phyloP scores from a whole-genome alignment of 2,797 vertebrate genomes.

The Siniperca scherzeri region DNA sequence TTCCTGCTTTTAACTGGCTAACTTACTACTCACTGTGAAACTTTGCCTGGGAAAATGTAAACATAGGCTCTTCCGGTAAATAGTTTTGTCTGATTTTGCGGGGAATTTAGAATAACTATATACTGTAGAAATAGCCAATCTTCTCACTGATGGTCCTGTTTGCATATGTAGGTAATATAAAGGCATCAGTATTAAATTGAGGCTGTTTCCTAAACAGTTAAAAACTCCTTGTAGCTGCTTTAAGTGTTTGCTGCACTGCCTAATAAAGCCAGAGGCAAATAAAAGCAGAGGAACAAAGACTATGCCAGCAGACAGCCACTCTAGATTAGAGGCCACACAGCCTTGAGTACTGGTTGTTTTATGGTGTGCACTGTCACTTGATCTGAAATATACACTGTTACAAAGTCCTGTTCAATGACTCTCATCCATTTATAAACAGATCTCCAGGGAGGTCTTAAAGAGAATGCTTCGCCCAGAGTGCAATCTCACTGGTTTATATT shows the following conservation, averaged over 20 bases:
- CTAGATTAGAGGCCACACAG: conserved; percentile 35
- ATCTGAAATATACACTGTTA: conserved; percentile 61
- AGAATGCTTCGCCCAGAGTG: conserved; percentile 23
- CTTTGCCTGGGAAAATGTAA: no score
- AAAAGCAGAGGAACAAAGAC: conserved; percentile 48
- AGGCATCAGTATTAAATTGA: no score
- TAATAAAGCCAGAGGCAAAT: conserved; percentile 46
- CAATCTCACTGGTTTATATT: conserved; percentile 49
- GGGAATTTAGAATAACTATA: no score
- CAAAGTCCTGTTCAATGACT: conserved; percentile 60
- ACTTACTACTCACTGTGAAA: no score
- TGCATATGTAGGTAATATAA: no score
- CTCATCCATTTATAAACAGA: conserved; percentile 63
- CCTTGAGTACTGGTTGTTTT: conserved; percentile 50
- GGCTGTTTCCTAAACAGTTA: no score
- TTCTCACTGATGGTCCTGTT: no score
- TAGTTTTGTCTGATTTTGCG: no score
- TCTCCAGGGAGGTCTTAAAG: conserved; percentile 51
- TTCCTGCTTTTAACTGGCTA: no score
- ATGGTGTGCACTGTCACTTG: conserved; percentile 48
- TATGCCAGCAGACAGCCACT: conserved; percentile 23
- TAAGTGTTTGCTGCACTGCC: conserved; percentile 5
- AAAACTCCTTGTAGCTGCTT: not conserved
- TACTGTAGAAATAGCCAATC: no score
- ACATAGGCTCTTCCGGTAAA: no score